Evolutionary conservation across 2,888 invertebrate genomes (phyloP), one percentile per base, ranked within the genome.

Genomic region (Nemotelus nigrinus): DNA sequence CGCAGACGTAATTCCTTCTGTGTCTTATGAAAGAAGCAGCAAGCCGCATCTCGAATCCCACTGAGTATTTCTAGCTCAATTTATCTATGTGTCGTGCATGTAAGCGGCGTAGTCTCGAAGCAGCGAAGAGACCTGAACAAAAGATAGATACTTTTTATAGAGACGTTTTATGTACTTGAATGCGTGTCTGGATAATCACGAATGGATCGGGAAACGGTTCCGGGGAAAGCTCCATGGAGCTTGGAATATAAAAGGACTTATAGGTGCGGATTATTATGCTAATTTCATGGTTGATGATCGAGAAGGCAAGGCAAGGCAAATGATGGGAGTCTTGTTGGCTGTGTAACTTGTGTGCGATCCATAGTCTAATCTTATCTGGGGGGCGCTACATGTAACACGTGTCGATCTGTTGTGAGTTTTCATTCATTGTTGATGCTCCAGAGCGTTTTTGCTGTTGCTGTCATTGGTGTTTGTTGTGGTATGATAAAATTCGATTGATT

Each of bases 201-300:
- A 25, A 25, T 25, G 25, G 25, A 25, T 39, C 4, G 5, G 6
- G 43, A 63, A 63, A n/a, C 41, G 63, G 57, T 10, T 57, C 57
- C 57, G 10, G 25, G 25, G 25, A 25, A 25, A 25, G 25, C 10
- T 10, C 10, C 57, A 25, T 5, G n/a, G n/a, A 4, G 57, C 10
- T 25, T 4, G 45, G 65, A 65, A 65, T 44, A 71, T 63, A 48
- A 74, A 60, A 63, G 70, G 70, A 70, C 50, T 74, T 74, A 47
- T 74, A 74, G 74, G 74, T 63, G 63, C 74, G 63, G 74, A 74
- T 74, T 74, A 74, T 74, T 74, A 74, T 74, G 74, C 74, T 74
- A 74, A 74, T 74, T 74, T 74, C 60, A 57, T 63, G 48, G 48
- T 74, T 25, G 74, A 74, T 74, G 74, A 63, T 25, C 48, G 60